phyloP scores from a whole-genome alignment of 35 echinoderm and acorn worm species.

The Apostichopus parvimensis region DNA sequence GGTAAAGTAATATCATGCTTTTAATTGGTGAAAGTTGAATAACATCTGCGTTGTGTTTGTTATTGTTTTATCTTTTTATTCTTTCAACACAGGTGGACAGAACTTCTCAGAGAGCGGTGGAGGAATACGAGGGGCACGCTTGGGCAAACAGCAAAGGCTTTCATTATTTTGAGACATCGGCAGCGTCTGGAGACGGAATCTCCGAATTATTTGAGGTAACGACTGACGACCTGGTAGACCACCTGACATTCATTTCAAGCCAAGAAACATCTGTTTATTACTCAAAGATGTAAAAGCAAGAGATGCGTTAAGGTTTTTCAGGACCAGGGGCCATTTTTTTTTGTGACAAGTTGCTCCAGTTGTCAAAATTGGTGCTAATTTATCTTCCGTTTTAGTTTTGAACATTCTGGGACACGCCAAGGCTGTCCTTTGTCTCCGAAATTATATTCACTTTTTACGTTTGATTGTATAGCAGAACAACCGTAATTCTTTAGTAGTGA shows the following conservation, averaged over 20 bases:
- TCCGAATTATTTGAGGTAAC: constrained; percentile 77
- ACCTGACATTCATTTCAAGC: too few relatives aligned
- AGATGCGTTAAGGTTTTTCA: too few relatives aligned
- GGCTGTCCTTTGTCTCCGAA: neutral
- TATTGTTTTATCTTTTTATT: neutral
- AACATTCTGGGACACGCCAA: neutral
- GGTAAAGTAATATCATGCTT: too few relatives aligned
- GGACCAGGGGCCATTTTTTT: too few relatives aligned
- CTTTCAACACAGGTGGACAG: constrained; percentile 68
- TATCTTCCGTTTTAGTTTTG: neutral
- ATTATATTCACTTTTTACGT: neutral
- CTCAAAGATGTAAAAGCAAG: too few relatives aligned
- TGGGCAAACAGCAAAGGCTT: constrained; percentile 95
- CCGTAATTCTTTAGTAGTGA: neutral
- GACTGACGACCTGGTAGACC: neutral
- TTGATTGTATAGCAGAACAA: neutral
- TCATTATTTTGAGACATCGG: constrained; percentile 98
- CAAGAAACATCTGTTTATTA: too few relatives aligned
- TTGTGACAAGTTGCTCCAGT: too few relatives aligned
- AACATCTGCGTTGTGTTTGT: neutral
- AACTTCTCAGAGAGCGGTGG: constrained; percentile 67
- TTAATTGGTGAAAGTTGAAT: neutral
- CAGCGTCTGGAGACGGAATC: constrained; percentile 81
- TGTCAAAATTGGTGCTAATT: neutral
- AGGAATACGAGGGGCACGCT: constrained; percentile 78